A percentile compares a stretch with the other conserved stretches of the same genome.
phyloP scores from a whole-genome alignment of 2,113 vertebrate genomes.

The Lepidothrix coronata region DNA sequence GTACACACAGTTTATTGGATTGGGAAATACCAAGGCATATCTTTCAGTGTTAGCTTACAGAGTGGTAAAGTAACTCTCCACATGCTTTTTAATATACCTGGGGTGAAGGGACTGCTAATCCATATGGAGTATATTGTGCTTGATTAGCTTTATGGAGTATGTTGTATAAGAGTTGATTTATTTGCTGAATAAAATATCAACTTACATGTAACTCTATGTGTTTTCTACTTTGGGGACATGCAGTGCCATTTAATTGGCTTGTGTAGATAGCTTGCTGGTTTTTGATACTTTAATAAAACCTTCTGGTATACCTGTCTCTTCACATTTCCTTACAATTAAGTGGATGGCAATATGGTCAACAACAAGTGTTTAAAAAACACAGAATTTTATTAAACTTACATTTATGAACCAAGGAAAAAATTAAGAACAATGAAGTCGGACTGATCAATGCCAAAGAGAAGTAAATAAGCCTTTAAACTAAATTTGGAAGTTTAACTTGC shows the following conservation, averaged over 20 bases:
- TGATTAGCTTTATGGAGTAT: background rate
- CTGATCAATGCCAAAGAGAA: background rate
- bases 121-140: background rate
- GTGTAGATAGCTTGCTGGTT: background rate
- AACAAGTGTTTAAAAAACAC: background rate
- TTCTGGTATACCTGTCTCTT: slow-evolving; percentile 26
- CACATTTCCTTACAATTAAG: slow-evolving; percentile 17
- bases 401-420: background rate
- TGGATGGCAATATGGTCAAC: background rate
- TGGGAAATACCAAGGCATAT: background rate
- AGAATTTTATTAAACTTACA: background rate
- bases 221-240: slow-evolving; percentile 6
- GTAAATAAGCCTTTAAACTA: background rate
- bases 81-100: background rate
- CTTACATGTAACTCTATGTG: background rate
- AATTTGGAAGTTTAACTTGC: background rate
- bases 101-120: background rate
- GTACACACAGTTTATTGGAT: rapidly evolving
- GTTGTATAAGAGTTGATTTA: background rate
- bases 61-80: background rate
- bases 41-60: background rate
- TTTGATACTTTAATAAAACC: slow-evolving; percentile 43
- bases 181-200: slow-evolving; percentile 22
- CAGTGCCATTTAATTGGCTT: slow-evolving; percentile 28
- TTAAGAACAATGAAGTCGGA: background rate